Evolutionary conservation across 2,113 vertebrate species (phyloP).

Genomic region (Pseudonaja textilis): DNA sequence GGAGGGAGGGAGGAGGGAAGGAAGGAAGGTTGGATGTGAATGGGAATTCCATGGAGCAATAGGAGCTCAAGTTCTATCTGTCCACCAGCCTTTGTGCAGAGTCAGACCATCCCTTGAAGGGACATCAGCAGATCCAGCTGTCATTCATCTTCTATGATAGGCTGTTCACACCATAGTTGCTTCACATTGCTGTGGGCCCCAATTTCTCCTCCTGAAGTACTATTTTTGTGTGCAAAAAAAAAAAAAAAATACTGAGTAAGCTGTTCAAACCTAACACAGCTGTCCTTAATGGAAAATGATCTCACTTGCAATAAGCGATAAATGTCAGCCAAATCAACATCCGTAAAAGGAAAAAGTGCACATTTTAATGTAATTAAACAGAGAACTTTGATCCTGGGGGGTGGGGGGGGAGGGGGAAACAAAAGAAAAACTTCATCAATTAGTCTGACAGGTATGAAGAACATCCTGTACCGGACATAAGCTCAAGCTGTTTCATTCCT

Average conservation of each 20-base stretch:
- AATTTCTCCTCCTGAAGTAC: not conserved
- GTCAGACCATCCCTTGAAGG: not conserved
- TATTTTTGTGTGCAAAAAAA: not conserved
- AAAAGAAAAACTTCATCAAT: not conserved
- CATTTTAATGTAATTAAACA: conserved; percentile 16
- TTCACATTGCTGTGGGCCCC: not conserved
- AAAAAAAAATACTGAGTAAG: not conserved
- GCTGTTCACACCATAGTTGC: not conserved
- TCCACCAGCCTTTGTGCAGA: not conserved
- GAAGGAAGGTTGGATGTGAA: not conserved
- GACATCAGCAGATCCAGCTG: not conserved
- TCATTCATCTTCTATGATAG: not conserved
- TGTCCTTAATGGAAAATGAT: not conserved
- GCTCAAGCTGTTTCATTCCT: conserved; percentile 18
- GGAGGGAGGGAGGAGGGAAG: not conserved
- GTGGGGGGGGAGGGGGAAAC: not conserved
- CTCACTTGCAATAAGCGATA: not conserved
- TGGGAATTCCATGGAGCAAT: not conserved
- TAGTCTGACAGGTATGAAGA: conserved; percentile 21
- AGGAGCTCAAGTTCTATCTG: not conserved
- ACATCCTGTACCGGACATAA: conserved; percentile 32
- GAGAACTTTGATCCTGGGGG: conserved; percentile 3
- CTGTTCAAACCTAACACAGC: not conserved
- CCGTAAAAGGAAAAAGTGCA: conserved; percentile 18
- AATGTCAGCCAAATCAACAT: conserved; percentile 12